Evolutionary conservation across 2,888 invertebrate species (phyloP).

Genomic region (Caenorhabditis virilis): DNA sequence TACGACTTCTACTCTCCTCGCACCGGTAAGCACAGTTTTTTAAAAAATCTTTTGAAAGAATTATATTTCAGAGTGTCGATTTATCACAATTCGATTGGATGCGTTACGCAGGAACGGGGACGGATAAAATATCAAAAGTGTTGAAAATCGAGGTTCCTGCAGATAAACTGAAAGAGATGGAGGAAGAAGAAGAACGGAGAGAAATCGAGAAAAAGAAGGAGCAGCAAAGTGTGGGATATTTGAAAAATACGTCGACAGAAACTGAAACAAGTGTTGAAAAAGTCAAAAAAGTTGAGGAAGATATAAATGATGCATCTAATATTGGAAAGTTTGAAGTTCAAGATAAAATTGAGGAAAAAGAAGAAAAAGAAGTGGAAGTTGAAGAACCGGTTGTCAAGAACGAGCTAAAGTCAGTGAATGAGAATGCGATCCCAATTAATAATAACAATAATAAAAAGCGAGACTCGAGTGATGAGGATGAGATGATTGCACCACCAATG

Average conservation of each 20-base stretch:
- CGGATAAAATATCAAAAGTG: background rate
- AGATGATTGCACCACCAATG: constrained; percentile 21
- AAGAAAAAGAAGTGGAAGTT: background rate
- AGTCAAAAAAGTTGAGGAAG: constrained; percentile 1
- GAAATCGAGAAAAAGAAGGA: background rate
- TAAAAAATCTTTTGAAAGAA: constrained; percentile 14
- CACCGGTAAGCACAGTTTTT: constrained; percentile 12
- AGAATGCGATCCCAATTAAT: background rate
- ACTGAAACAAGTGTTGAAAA: background rate
- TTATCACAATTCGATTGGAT: constrained; percentile 10
- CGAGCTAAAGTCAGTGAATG: background rate
- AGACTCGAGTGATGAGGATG: constrained; percentile 2
- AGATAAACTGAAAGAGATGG: background rate
- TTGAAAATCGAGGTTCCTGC: constrained; percentile 1
- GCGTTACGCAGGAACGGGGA: background rate
- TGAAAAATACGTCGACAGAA: background rate
- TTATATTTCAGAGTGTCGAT: constrained; percentile 1
- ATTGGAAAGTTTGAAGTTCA: too few relatives aligned
- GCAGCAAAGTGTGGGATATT: background rate
- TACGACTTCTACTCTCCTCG: constrained; percentile 18
- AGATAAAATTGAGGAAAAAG: background rate
- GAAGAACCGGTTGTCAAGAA: too few relatives aligned
- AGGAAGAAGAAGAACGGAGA: background rate
- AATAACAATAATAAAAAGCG: background rate
- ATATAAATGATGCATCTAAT: too few relatives aligned